Percentiles rank a stretch among this genome's conserved stretches.
These are phyloP conservation scores for Catagonus wagneri DNA, from an alignment of 2,113 vertebrate species.

Conservation along the genomic window DNA sequence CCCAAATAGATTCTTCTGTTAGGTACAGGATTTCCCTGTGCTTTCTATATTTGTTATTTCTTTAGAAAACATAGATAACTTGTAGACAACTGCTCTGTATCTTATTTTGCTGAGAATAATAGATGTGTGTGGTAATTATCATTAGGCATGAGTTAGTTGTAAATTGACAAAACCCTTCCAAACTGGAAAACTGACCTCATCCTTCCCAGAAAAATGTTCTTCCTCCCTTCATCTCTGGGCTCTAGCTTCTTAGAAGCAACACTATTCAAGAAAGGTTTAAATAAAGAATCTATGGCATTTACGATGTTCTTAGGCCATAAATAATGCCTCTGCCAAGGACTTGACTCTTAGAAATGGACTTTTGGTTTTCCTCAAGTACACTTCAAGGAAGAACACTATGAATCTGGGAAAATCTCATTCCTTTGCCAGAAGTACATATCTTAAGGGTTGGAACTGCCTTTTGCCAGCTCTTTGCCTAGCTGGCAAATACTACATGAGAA, in stretches of 20 bases:
- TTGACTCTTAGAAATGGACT: slow-evolving; percentile 54
- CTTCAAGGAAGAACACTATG: slow-evolving; percentile 70
- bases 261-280: slow-evolving; percentile 73
- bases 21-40: background rate
- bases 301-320: slow-evolving; percentile 73
- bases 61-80: slow-evolving; percentile 53
- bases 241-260: slow-evolving; percentile 78
- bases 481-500: slow-evolving; percentile 27
- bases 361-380: slow-evolving; percentile 71
- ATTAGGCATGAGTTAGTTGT: slow-evolving; percentile 59
- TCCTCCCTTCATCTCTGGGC: slow-evolving; percentile 76
- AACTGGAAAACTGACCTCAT: slow-evolving; percentile 74
- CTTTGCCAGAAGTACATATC: slow-evolving; percentile 31
- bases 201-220: slow-evolving; percentile 78
- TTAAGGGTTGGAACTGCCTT: background rate
- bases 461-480: background rate
- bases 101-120: slow-evolving; percentile 69
- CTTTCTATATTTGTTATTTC: slow-evolving; percentile 67
- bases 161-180: slow-evolving; percentile 79
- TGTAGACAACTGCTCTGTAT: slow-evolving; percentile 64
- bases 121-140: slow-evolving; percentile 69
- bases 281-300: slow-evolving; percentile 71
- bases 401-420: slow-evolving; percentile 59
- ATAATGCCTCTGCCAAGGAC: slow-evolving; percentile 58
- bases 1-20: background rate